phyloP scores from a whole-genome alignment of 2,888 invertebrate genomes.

The Aproaerema taeniolella region DNA sequence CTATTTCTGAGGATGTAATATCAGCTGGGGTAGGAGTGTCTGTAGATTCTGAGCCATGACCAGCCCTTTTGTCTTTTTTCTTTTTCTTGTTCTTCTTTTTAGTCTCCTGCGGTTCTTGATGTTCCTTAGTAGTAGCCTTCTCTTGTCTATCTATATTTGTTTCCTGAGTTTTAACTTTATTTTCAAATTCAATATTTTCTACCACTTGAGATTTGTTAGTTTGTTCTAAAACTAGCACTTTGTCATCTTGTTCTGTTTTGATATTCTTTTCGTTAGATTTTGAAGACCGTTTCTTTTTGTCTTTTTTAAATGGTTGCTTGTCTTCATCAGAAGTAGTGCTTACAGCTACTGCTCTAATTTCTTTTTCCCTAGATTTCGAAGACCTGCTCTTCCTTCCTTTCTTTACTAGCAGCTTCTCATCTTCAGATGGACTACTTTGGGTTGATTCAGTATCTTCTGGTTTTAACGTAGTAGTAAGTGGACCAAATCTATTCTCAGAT shows the following conservation, averaged over 20 bases:
- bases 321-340: constrained; percentile 45
- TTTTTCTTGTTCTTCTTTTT: constrained; percentile 56
- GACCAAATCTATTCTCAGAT: constrained; percentile 56
- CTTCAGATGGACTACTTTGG: constrained; percentile 29
- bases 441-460: constrained; percentile 33
- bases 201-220: no score
- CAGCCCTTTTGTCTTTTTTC: constrained; percentile 44
- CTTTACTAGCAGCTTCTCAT: constrained; percentile 32
- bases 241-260: constrained; percentile 22
- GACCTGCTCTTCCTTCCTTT: constrained; percentile 47
- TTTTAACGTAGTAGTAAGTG: constrained; percentile 42
- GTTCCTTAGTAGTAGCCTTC: no score
- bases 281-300: constrained; percentile 51
- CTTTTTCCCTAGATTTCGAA: constrained; percentile 62
- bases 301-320: constrained; percentile 43
- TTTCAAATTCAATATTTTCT: not conserved
- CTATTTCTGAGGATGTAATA: constrained; percentile 30
- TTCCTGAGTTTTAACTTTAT: no score
- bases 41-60: constrained; percentile 18
- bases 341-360: constrained; percentile 33
- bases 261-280: constrained; percentile 39
- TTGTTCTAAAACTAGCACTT: no score
- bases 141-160: no score
- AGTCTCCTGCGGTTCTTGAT: constrained; percentile 30
- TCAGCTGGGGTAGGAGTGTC: constrained; percentile 28